Conservation (phyloP, 2,888 invertebrate species). For the Caenorhabditis imperialis region DNA sequence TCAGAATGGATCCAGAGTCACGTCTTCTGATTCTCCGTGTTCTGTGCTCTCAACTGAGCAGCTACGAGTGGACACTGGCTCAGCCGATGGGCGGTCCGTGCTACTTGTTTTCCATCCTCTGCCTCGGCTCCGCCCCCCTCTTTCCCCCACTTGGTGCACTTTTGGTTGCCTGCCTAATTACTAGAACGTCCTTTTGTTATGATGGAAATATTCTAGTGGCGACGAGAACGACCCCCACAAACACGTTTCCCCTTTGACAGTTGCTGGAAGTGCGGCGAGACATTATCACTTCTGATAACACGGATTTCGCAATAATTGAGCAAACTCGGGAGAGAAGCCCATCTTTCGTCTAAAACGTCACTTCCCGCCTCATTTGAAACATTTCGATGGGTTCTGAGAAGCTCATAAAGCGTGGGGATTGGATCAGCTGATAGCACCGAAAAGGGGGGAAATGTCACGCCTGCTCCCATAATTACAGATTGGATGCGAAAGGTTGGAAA, state of each 20-base stretch:
- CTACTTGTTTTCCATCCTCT: constrained; percentile 22
- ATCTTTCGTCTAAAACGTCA: no score
- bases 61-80: constrained; percentile 31
- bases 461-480: no score
- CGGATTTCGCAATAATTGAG: neutral
- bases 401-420: constrained; percentile 16
- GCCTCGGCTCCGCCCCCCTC: constrained; percentile 30
- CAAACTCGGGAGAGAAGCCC: no score
- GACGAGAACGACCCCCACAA: constrained; percentile 3
- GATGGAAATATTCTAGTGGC: no score
- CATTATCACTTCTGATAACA: no score
- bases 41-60: constrained; percentile 32
- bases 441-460: no score
- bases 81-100: constrained; percentile 42
- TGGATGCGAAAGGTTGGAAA: no score
- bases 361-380: no score
- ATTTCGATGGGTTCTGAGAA: constrained; percentile 14
- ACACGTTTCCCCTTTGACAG: constrained; percentile 14
- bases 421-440: no score
- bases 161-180: constrained; percentile 32
- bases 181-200: constrained; percentile 49
- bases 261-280: constrained; percentile 8
- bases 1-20: neutral
- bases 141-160: constrained; percentile 31
- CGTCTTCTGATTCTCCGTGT: neutral